phyloP scores from a whole-genome alignment of 2,888 invertebrate genomes.

The Autographa gamma region DNA sequence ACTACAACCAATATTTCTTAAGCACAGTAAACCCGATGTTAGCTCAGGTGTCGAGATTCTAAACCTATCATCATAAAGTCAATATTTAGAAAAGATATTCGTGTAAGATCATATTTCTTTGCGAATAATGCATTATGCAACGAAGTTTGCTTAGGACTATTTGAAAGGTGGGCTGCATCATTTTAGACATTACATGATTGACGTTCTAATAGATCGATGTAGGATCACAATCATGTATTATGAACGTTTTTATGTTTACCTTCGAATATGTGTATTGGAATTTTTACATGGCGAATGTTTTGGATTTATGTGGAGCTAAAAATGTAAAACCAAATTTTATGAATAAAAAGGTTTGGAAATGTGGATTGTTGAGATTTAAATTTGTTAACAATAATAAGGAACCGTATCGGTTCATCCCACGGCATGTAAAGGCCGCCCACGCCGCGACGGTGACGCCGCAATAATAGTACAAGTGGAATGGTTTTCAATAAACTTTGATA shows the following conservation, averaged over 20 bases:
- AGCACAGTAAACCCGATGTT: conserved; percentile 66
- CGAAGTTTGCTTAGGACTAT: conserved; percentile 79
- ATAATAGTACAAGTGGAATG: conserved; percentile 72
- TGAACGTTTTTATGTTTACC: neutral
- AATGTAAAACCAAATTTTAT: conserved; percentile 11
- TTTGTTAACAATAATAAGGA: conserved; percentile 72
- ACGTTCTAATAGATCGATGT: conserved; percentile 22
- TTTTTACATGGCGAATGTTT: neutral
- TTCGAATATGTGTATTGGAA: neutral
- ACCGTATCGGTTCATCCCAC: conserved; percentile 71
- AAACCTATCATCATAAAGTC: conserved; percentile 76
- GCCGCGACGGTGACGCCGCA: conserved; percentile 72
- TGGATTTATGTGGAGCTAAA: neutral
- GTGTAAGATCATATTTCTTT: conserved; percentile 81
- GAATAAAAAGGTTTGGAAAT: conserved; percentile 22
- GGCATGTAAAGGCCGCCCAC: conserved; percentile 73
- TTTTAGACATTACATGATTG: conserved; percentile 35
- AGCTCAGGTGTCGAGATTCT: conserved; percentile 80
- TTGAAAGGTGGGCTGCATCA: conserved; percentile 47
- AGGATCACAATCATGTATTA: conserved; percentile 7
- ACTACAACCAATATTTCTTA: neutral
- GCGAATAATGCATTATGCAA: conserved; percentile 81
- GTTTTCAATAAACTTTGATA: conserved; percentile 75
- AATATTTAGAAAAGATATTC: conserved; percentile 77
- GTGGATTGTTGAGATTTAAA: conserved; percentile 58